Evolutionary conservation across 1,140 invertebrate genomes (phyloP), one percentile per base, ranked within the genome.

Genomic region (Listronotus bonariensis): DNA sequence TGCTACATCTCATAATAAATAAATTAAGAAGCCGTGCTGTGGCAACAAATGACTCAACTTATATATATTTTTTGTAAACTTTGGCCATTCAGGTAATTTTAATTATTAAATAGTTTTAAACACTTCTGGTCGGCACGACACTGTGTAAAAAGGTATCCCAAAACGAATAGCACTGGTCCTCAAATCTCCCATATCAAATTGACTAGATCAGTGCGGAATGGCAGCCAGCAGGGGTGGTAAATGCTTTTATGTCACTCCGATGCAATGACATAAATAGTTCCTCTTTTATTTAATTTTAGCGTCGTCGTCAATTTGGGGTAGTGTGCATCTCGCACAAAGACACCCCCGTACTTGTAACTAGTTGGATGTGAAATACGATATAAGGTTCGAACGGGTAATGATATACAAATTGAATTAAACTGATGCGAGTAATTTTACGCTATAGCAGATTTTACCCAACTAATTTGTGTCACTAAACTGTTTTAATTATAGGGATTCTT

Each of bases 111-210:
- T 26, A 3, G 20, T 26, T 26, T 26, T 26, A 26, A 26, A 3
- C 20, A 26, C 20, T 26, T 26, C 20, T 26, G 2, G 34, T 10
- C 2, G 8, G 40, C 42, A 65, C 62, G 62, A 8, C 62, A 49
- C 53, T 65, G 62, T 10, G n/a, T 18, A 31, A 51, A 49, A 31
- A 34, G 17, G 36, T 38, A 32, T 32, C 12, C 17, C 11, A 38
- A 60, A 38, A 51, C 49, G 54, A 46, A 36, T 10, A 26, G 34
- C 42, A 38, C 57, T 48, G 40, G 10, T 55, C 68, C 68, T 70
- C 68, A 68, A 68, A 70, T 70, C 61, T 70, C 55, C 69, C 66
- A 64, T 65, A 68, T 67, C 61, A 70, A 68, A 70, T 68, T 68
- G 69, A 65, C 69, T 70, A 65, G 69, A 68, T 65, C 60, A 31